phyloP scores from a whole-genome alignment of 53 echinoderm and acorn worm species.

The Henricia sp. region DNA sequence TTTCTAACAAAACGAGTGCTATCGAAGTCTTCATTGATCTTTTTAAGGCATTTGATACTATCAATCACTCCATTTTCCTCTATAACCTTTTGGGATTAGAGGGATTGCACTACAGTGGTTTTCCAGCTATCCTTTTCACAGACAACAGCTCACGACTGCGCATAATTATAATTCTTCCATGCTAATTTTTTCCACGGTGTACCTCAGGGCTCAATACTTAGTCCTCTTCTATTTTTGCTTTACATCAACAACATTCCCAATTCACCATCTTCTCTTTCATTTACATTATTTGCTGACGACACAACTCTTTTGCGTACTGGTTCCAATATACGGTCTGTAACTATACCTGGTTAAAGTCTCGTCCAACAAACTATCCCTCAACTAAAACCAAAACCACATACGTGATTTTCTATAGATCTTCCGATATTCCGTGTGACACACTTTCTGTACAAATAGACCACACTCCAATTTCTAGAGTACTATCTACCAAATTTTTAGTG shows the following conservation, averaged over 20 bases:
- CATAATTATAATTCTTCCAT: background rate
- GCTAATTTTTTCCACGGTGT: background rate
- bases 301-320: background rate
- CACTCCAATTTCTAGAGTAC: background rate
- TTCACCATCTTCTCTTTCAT: background rate
- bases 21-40: conserved; percentile 1
- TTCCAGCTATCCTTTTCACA: background rate
- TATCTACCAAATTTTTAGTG: background rate
- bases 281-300: conserved; percentile 30
- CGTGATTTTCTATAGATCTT: background rate
- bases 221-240: background rate
- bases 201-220: conserved; percentile 25
- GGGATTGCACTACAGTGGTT: background rate
- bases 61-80: too few relatives aligned
- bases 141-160: background rate
- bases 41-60: conserved; percentile 10
- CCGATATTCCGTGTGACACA: background rate
- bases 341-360: background rate
- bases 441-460: background rate
- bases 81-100: background rate
- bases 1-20: background rate
- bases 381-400: conserved; percentile 29
- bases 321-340: background rate
- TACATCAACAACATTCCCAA: background rate
- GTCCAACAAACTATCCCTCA: background rate